These are phyloP conservation scores for Collichthys lucidus DNA, from an alignment of 2,113 vertebrate species.

Conservation along the genomic window DNA sequence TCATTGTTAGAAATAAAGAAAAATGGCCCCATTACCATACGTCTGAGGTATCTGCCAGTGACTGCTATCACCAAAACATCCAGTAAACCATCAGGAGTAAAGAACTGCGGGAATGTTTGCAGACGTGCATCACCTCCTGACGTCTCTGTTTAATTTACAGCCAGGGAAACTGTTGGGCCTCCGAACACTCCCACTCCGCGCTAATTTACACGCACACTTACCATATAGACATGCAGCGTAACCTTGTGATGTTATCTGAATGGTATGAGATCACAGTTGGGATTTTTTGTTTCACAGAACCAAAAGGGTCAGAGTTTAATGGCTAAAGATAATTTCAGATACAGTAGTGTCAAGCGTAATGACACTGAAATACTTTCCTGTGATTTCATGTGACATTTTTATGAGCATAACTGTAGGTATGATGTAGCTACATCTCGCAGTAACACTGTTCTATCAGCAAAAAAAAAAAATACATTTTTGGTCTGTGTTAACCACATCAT, in stretches of 20 bases:
- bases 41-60: conserved; percentile 4
- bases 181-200: conserved; percentile 47
- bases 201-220: conserved; percentile 1
- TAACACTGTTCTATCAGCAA: neutral
- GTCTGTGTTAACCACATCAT: too few relatives aligned
- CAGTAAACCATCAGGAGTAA: conserved; percentile 12
- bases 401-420: neutral
- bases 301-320: conserved; percentile 16
- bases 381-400: neutral
- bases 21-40: neutral
- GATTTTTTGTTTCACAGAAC: neutral
- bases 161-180: conserved; percentile 44
- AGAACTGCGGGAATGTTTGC: conserved; percentile 68
- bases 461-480: neutral
- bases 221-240: neutral
- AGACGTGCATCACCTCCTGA: conserved; percentile 50
- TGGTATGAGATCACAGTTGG: conserved; percentile 42
- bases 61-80: neutral
- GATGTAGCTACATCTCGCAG: neutral
- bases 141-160: conserved; percentile 62
- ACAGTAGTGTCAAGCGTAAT: neutral
- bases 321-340: conserved; percentile 6
- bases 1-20: conserved; percentile 20
- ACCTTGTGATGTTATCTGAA: conserved; percentile 25
- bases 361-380: neutral